These are phyloP conservation scores for Rhadinocentrus ornatus DNA, from an alignment of 2,797 vertebrate genomes.

Conservation along the genomic window DNA sequence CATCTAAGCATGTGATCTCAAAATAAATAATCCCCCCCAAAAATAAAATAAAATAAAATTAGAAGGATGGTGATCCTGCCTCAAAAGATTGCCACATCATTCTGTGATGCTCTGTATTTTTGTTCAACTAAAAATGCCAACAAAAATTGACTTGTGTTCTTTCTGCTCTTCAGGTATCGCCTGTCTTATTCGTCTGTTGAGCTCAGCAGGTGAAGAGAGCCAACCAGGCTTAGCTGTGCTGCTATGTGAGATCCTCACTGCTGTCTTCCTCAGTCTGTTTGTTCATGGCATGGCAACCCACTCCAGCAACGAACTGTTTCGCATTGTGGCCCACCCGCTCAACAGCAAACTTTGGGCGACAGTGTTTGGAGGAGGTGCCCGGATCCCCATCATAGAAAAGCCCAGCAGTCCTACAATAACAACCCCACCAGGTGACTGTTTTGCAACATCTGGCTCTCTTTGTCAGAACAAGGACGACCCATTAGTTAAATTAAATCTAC, in stretches of 20 bases:
- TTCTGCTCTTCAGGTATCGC: constrained; percentile 85
- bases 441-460: constrained; percentile 5
- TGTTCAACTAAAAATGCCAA: not conserved
- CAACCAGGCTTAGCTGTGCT: constrained; percentile 91
- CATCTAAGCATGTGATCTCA: not conserved
- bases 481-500: constrained; percentile 48
- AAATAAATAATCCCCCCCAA: not conserved
- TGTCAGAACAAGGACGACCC: constrained; percentile 20
- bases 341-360: constrained; percentile 94
- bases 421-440: constrained; percentile 81
- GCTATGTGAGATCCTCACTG: constrained; percentile 95
- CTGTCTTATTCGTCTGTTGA: constrained; percentile 87
- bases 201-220: constrained; percentile 92
- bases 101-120: not conserved
- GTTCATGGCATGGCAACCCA: constrained; percentile 96
- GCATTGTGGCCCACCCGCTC: constrained; percentile 92
- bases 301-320: constrained; percentile 93
- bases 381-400: constrained; percentile 78
- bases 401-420: constrained; percentile 74
- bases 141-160: not conserved
- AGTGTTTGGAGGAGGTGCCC: constrained; percentile 93
- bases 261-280: constrained; percentile 95
- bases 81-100: not conserved
- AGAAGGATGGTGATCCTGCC: not conserved
- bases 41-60: too few species aligned